phyloP scores from a whole-genome alignment of 2,797 vertebrate species.

The Ceryle rudis region DNA sequence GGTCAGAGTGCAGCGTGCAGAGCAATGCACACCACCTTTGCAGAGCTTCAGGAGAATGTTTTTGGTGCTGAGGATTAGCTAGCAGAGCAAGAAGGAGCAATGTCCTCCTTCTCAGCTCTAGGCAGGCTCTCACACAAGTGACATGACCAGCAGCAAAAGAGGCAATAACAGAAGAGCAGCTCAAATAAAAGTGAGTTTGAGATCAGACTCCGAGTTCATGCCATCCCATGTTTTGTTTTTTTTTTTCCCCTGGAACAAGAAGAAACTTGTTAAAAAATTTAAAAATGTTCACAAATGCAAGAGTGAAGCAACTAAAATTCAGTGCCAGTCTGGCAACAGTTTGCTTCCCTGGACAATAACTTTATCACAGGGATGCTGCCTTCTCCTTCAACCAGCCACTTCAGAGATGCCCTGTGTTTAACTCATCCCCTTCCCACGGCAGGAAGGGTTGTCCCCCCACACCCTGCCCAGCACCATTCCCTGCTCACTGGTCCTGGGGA shows the following conservation, averaged over 20 bases:
- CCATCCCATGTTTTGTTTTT: not conserved
- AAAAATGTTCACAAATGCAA: not conserved
- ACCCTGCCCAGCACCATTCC: not conserved
- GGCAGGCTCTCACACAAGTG: not conserved
- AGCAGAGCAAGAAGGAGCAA: not conserved
- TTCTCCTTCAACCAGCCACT: not conserved
- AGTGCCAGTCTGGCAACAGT: not conserved
- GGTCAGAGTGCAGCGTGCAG: not conserved
- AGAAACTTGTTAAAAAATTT: not conserved
- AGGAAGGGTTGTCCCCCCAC: accelerated
- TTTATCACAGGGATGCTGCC: not conserved
- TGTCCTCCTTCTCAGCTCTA: not conserved
- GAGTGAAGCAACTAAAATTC: not conserved
- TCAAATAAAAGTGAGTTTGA: not conserved
- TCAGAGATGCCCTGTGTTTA: not conserved
- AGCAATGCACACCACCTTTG: not conserved
- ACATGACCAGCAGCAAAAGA: not conserved
- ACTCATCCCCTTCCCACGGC: not conserved
- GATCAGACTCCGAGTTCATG: not conserved
- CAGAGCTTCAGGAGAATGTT: not conserved
- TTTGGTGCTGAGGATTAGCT: not conserved
- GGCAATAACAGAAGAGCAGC: not conserved
- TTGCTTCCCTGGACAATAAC: not conserved
- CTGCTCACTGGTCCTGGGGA: not conserved
- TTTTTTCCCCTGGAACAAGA: slow-evolving; percentile 7